Evolutionary conservation across 2,113 vertebrate species (phyloP).

Genomic region (Saguinus midas): DNA sequence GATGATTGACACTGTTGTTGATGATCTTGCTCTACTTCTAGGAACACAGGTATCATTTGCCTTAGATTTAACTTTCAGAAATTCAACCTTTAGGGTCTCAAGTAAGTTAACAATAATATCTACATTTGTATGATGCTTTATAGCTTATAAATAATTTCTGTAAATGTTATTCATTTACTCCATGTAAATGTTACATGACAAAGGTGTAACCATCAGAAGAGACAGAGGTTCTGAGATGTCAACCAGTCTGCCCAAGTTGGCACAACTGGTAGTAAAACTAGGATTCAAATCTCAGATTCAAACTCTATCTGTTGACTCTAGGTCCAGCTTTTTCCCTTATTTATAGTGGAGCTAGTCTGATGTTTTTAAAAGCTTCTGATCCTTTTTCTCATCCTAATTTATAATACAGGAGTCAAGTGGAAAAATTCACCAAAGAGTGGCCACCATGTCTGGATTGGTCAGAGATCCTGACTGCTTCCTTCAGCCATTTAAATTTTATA

Average conservation of each 20-base stretch:
- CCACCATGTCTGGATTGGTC: neutral
- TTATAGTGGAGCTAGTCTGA: neutral
- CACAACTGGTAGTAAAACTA: neutral
- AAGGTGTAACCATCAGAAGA: neutral
- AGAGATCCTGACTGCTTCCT: neutral
- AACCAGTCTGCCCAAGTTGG: neutral
- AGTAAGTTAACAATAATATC: neutral
- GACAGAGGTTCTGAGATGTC: neutral
- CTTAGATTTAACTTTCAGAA: neutral
- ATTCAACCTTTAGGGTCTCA: neutral
- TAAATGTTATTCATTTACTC: neutral
- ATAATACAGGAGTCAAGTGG: neutral
- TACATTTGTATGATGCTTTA: neutral
- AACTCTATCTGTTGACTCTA: conserved; percentile 19
- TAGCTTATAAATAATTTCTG: conserved; percentile 22
- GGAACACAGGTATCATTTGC: neutral
- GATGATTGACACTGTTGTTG: neutral
- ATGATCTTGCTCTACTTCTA: neutral
- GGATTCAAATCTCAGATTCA: neutral
- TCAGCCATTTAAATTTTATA: neutral
- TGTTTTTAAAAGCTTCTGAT: neutral
- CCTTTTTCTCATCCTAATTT: neutral
- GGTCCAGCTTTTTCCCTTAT: neutral
- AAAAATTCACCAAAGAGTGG: neutral
- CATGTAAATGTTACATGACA: neutral